Evolutionary conservation across 2,797 vertebrate species (phyloP), one percentile per base, ranked within the genome.

Genomic region (Coendou prehensilis): DNA sequence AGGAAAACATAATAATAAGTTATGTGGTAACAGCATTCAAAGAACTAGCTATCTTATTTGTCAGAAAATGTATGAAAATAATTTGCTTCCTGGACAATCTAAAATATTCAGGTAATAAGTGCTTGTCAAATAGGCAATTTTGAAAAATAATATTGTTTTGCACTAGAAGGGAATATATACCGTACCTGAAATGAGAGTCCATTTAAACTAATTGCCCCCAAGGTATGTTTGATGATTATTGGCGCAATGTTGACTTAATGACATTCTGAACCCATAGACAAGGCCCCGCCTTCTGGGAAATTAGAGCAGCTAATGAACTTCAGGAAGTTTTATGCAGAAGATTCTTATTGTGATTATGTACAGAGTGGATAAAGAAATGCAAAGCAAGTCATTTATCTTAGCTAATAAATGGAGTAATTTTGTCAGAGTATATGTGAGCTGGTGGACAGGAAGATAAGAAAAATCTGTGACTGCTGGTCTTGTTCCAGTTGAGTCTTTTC

Each of bases 71-170:
- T 90, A 3, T n/a, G 75, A 87, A 87, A 97, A 87, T 82, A 64
- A 45, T 71, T 59, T 73, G 28, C 90, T 97, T 95, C 90, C 64
- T 94, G 11, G 90, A 59, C n/a, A 91, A 88, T 22, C 33, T 85
- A 61, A 89, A 93, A 45, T 59, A 56, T 6, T 2, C 15, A 78
- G 0, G 57, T 69, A 87, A 0, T 28, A 76, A 50, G 7, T 84
- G 71, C 7, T 71, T 95, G 11, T 75, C 97, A 97, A 86, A 78
- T 76, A 95, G 93, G 7, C 1, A 37, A 86, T 76, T 67, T 87
- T 97, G n/a, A 61, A 95, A 96, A 97, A 93, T 33, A 80, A 78
- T 86, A 47, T 23, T 67, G 0, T 61, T 93, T 79, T 5, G 0
- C 0, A 1, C 23, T 91, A 50, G n/a, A 94, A 79, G 7, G n/a